A percentile compares a stretch with the other conserved stretches of the same genome.
These are phyloP conservation scores for Morone saxatilis DNA, from an alignment of 2,113 vertebrate genomes.

Conservation along the genomic window DNA sequence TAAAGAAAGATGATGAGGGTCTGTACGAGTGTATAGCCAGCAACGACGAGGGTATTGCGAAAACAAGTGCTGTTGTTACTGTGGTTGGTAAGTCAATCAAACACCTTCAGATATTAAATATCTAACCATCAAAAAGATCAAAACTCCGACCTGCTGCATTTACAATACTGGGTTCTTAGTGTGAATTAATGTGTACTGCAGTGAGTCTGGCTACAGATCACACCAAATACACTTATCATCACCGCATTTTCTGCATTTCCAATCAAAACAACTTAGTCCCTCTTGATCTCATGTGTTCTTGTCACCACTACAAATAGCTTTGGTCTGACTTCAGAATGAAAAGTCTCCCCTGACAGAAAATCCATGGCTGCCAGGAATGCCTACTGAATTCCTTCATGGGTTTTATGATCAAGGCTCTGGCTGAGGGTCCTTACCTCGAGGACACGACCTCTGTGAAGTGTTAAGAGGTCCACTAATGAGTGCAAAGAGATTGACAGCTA, in stretches of 20 bases:
- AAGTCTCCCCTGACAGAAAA: conserved; percentile 61
- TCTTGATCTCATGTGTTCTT: conserved; percentile 45
- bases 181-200: conserved; percentile 1
- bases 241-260: conserved; percentile 14
- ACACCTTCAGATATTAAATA: neutral
- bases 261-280: conserved; percentile 13
- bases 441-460: conserved; percentile 78
- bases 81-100: conserved; percentile 86
- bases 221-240: conserved; percentile 11
- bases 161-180: neutral
- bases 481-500: conserved; percentile 48
- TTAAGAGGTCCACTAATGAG: conserved; percentile 77
- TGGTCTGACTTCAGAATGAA: conserved; percentile 55
- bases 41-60: conserved; percentile 86
- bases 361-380: conserved; percentile 73
- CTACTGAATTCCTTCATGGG: conserved; percentile 70
- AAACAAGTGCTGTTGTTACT: conserved; percentile 86
- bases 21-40: conserved; percentile 89
- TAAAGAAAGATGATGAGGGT: conserved; percentile 94
- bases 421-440: conserved; percentile 69
- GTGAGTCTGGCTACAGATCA: neutral
- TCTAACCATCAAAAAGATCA: neutral
- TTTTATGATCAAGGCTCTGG: conserved; percentile 78
- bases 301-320: conserved; percentile 61
- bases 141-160: neutral